These are phyloP conservation scores for Invenusta paracnida DNA, from an alignment of 2,888 invertebrate genomes.

Conservation along the genomic window DNA sequence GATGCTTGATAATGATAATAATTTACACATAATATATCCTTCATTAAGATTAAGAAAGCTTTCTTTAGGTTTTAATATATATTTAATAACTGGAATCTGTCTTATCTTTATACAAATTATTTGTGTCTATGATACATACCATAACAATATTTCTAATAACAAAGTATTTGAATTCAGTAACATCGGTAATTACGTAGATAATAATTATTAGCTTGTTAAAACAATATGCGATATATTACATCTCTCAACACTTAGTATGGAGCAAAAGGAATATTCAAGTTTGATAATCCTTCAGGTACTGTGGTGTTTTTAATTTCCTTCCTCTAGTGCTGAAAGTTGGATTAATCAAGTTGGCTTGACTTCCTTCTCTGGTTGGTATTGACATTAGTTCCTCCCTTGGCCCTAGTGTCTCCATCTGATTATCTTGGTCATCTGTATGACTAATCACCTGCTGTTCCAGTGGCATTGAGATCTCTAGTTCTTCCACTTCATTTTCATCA, in stretches of 20 bases:
- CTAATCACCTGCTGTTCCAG: not conserved
- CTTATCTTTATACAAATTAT: too few species aligned
- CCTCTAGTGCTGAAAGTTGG: not conserved
- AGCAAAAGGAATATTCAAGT: slow-evolving; percentile 3
- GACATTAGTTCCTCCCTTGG: not conserved
- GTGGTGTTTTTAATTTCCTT: not conserved
- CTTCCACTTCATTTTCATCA: not conserved
- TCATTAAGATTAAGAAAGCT: too few species aligned
- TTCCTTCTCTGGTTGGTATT: slow-evolving; percentile 1
- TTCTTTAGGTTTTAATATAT: too few species aligned
- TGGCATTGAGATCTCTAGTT: not conserved
- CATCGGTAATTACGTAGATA: not conserved
- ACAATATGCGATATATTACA: slow-evolving; percentile 12
- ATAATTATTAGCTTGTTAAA: not conserved
- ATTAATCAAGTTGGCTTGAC: not conserved
- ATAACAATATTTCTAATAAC: slow-evolving; percentile 9
- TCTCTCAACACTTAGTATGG: slow-evolving; percentile 1
- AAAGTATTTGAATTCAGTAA: not conserved
- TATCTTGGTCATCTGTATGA: not conserved
- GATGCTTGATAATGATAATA: too few species aligned
- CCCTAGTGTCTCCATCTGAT: not conserved
- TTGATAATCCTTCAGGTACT: not conserved
- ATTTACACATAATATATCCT: too few species aligned
- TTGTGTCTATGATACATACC: too few species aligned
- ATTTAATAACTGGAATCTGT: too few species aligned